Percentiles rank a stretch among this genome's conserved stretches.
Evolutionary conservation across 2,113 vertebrate genomes (phyloP).

Genomic region (Sturnira hondurensis): DNA sequence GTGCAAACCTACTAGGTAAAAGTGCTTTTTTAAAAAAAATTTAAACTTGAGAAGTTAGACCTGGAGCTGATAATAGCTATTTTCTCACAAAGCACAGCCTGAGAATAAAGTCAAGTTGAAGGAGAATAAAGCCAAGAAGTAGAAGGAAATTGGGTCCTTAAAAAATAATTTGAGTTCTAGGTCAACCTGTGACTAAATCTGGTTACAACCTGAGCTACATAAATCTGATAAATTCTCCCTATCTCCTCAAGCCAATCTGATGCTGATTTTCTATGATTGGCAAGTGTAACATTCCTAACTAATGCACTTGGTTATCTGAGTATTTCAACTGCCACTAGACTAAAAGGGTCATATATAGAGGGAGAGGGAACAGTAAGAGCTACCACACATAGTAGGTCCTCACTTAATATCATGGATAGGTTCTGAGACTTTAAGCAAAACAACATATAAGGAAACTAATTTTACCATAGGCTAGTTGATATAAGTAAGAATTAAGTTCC

Average conservation of each 20-base stretch:
- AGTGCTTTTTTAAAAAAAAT: background rate
- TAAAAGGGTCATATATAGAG: background rate
- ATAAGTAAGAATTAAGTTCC: background rate
- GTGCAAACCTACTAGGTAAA: background rate
- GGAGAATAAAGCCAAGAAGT: background rate
- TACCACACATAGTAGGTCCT: background rate
- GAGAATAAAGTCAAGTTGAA: slow-evolving; percentile 2
- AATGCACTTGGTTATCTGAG: background rate
- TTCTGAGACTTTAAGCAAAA: background rate
- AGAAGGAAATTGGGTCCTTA: background rate
- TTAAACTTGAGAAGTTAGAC: background rate
- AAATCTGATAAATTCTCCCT: background rate
- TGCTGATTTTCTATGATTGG: background rate
- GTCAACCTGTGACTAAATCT: background rate
- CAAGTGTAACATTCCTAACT: background rate
- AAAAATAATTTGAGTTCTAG: background rate
- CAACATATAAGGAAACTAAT: background rate
- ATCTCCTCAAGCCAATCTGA: background rate
- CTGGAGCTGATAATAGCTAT: background rate
- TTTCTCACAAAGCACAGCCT: background rate
- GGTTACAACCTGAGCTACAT: background rate
- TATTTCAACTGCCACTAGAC: background rate
- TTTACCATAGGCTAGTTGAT: background rate
- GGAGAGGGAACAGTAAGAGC: background rate
- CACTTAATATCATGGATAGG: background rate